Base-by-base conservation (phyloP, 2,797 vertebrate species). In the Leptoclinus maculatus region DNA sequence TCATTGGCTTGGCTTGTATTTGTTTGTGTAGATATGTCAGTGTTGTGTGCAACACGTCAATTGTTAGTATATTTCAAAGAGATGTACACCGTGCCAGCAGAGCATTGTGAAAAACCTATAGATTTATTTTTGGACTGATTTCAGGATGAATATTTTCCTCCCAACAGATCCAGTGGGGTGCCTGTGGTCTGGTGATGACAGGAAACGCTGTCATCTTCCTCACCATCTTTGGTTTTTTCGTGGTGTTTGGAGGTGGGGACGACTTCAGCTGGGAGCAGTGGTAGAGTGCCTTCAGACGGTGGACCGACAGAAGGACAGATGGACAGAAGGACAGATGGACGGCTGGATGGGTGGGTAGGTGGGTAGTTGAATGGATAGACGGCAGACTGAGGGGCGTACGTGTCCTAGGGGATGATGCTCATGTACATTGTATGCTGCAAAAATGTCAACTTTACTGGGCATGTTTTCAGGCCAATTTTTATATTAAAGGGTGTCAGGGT, bases 201-300 rank as follows among this genome's bases (percentile, higher is more conserved):
- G 97, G 97, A 63, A 98, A 99, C 23, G 91, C 95, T 6, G 96
- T 99, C 63, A 98, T 99, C 94, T 99, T 99, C 92, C 88, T 97
- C 83, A 99, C 97, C 29, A 97, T 99, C 89, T 92, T 99, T 53
- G 97, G 97, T 63, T 99, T 99, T 91, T 99, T 99, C 88, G 83
- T 98, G 1, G 94, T 99, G 23, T 99, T 99, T 82, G 98, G 97
- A 79, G 92, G 93, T 2, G 88, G 97, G 74, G 98, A 99, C 76
- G 98, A 99, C 88, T 98, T 98, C 87, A 96, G 96, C 93, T 99
- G 97, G 97, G 97, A 99, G 71, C 97, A 97, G 93, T 98, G 97
- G 97, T 98, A 97, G 95, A 89, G 63, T 7, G 66, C 39, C 27
- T 27, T 47, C 45, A 67, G 51, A 82, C 62, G 43, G 65, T 32